Evolutionary conservation across 2,113 vertebrate genomes (phyloP).

Genomic region (Atlantisia rogersi): DNA sequence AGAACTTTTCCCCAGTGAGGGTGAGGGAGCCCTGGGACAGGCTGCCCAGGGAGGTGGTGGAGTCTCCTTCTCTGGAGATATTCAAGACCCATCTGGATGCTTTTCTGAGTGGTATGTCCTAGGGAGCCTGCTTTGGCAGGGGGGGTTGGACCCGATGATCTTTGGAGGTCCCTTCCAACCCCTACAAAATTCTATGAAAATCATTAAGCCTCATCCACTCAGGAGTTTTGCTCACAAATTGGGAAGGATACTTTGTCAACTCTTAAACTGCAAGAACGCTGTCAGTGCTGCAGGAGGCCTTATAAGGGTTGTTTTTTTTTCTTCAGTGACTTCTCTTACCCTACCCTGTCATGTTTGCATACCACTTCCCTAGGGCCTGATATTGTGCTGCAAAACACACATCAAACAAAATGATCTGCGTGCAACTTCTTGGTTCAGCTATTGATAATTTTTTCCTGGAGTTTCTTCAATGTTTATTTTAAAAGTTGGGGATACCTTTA

Average conservation of each 20-base stretch:
- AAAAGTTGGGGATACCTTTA: background rate
- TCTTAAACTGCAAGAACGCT: background rate
- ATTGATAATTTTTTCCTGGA: background rate
- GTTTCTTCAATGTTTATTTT: background rate
- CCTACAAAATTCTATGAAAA: background rate
- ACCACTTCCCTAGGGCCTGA: background rate
- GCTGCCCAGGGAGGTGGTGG: too few relatives aligned
- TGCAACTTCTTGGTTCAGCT: background rate
- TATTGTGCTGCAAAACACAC: background rate
- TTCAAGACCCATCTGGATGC: too few relatives aligned
- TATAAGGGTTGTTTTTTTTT: background rate
- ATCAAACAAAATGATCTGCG: background rate
- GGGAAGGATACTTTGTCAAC: background rate
- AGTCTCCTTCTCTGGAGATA: too few relatives aligned
- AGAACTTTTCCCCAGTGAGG: too few relatives aligned
- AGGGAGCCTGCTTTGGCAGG: too few relatives aligned
- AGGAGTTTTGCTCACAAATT: background rate
- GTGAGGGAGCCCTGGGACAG: too few relatives aligned
- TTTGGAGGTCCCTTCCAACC: too few relatives aligned
- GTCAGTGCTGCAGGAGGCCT: background rate
- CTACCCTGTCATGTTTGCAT: fast-evolving
- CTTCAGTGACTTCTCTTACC: background rate
- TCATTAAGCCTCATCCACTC: background rate
- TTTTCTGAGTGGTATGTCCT: too few relatives aligned
- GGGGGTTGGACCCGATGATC: too few relatives aligned